phyloP scores from a whole-genome alignment of 1,140 invertebrate genomes.

The Xylocopa sonorina region DNA sequence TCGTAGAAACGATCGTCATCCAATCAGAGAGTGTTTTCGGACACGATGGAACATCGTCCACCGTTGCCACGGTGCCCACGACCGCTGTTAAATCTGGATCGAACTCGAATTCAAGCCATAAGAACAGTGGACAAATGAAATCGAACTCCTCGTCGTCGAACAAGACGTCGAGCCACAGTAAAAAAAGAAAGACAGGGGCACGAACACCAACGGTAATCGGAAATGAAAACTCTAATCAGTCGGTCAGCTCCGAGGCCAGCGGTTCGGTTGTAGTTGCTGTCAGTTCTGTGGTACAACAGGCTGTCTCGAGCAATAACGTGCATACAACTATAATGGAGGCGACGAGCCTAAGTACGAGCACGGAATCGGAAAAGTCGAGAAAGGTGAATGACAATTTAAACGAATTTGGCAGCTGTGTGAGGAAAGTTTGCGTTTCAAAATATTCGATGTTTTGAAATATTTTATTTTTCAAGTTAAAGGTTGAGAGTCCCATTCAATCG shows the following conservation, averaged over 20 bases:
- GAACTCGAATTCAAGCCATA: constrained; percentile 61
- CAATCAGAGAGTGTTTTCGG: constrained; percentile 80
- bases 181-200: constrained; percentile 77
- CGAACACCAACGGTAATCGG: constrained; percentile 76
- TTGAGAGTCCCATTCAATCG: constrained; percentile 71
- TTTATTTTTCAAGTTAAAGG: constrained; percentile 69
- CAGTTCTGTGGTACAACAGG: constrained; percentile 60
- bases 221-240: constrained; percentile 79
- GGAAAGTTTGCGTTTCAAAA: not conserved
- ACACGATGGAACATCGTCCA: constrained; percentile 62
- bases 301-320: constrained; percentile 59
- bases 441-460: not conserved
- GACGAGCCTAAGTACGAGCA: constrained; percentile 71
- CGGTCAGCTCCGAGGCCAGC: constrained; percentile 75
- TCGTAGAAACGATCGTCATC: constrained; percentile 81
- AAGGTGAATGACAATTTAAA: constrained; percentile 60
- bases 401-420: too few relatives aligned
- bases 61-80: constrained; percentile 28
- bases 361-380: constrained; percentile 74
- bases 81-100: constrained; percentile 54
- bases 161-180: constrained; percentile 73
- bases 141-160: constrained; percentile 63
- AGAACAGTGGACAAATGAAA: constrained; percentile 66
- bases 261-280: constrained; percentile 71
- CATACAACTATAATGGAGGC: constrained; percentile 74